Conservation (phyloP, 2,797 vertebrate genomes). For the Fringilla coelebs region DNA sequence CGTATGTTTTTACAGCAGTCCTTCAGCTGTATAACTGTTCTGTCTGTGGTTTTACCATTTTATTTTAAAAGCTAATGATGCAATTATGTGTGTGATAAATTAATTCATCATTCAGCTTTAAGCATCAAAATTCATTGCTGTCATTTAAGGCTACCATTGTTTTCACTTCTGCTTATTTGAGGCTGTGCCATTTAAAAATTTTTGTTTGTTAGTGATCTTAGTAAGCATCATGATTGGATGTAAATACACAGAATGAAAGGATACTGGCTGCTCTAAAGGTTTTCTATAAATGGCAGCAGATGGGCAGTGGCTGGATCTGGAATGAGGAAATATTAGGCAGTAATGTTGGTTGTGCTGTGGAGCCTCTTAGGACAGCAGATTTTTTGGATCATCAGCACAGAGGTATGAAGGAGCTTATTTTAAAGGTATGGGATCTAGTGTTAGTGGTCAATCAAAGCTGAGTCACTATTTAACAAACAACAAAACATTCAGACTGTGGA, state of each 20-base stretch:
- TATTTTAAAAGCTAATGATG: background rate
- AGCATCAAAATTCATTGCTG: background rate
- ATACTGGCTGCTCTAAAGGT: background rate
- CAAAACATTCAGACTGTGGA: background rate
- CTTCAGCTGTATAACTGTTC: background rate
- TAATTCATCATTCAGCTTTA: background rate
- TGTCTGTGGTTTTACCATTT: background rate
- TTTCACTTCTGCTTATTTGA: background rate
- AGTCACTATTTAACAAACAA: background rate
- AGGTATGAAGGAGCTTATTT: background rate
- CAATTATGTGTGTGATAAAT: background rate
- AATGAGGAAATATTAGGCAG: background rate
- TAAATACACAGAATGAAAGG: background rate
- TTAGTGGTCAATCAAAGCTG: background rate
- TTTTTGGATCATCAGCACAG: background rate
- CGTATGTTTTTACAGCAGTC: background rate
- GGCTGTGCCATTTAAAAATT: background rate
- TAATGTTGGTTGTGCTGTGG: background rate
- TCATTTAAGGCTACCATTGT: background rate
- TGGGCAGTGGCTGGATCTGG: accelerated
- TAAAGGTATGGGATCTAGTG: background rate
- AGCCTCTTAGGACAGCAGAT: background rate
- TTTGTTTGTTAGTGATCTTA: background rate
- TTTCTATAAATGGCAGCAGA: background rate
- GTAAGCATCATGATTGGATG: background rate